These are phyloP conservation scores for Cirrhinus mrigala DNA, from an alignment of 2,797 vertebrate genomes.

Conservation along the genomic window DNA sequence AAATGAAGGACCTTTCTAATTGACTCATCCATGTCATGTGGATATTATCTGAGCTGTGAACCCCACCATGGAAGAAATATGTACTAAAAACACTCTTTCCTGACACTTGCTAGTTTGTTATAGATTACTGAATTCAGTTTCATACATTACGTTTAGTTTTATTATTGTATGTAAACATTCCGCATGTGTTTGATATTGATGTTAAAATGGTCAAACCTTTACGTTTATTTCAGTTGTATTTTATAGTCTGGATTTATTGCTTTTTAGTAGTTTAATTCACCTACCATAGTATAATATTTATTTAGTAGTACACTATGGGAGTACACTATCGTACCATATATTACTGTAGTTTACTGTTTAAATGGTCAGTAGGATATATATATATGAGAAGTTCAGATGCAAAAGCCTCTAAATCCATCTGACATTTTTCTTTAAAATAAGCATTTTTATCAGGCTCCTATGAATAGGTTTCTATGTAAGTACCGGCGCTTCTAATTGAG, in stretches of 20 bases:
- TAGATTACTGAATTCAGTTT: not conserved
- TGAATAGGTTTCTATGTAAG: no score
- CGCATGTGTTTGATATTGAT: not conserved
- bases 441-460: no score
- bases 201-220: not conserved
- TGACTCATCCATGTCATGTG: constrained; percentile 16
- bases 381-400: no score
- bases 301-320: not conserved
- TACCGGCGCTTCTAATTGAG: no score
- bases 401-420: no score
- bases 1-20: constrained; percentile 6
- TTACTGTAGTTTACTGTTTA: not conserved
- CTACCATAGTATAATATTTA: not conserved
- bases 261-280: not conserved
- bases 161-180: not conserved
- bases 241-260: not conserved
- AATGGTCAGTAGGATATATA: no score
- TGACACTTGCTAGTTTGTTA: not conserved
- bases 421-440: no score
- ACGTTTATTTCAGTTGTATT: not conserved
- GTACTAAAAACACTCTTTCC: constrained; percentile 51
- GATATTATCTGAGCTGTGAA: constrained; percentile 27
- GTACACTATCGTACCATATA: not conserved
- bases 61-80: constrained; percentile 43
- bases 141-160: not conserved